These are phyloP conservation scores for Spodoptera littoralis DNA, from an alignment of 2,888 invertebrate genomes.

Conservation along the genomic window DNA sequence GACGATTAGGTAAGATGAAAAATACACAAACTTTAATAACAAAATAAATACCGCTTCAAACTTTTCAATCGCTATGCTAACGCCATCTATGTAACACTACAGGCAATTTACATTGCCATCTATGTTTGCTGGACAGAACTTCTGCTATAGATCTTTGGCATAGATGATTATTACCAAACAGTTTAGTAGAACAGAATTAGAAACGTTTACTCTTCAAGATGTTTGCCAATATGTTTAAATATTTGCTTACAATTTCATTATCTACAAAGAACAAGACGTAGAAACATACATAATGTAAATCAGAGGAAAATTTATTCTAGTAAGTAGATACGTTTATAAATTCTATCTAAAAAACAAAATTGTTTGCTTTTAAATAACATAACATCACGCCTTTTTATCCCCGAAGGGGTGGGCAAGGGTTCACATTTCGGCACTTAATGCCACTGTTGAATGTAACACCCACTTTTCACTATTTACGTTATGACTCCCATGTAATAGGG, in stretches of 20 bases:
- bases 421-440: too few species aligned
- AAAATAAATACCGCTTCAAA: not conserved
- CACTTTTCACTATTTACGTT: too few species aligned
- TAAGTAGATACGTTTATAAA: too few species aligned
- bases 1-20: too few species aligned
- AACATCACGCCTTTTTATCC: too few species aligned
- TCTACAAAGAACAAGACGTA: not conserved
- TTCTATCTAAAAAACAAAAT: too few species aligned
- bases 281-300: not conserved
- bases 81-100: conserved; percentile 38
- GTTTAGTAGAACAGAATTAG: conserved; percentile 29
- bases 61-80: conserved; percentile 8
- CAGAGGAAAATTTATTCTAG: too few species aligned
- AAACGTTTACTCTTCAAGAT: conserved; percentile 19
- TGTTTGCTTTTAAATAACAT: too few species aligned
- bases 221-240: conserved; percentile 49
- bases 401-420: too few species aligned
- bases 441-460: too few species aligned
- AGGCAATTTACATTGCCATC: conserved; percentile 36
- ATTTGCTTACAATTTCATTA: conserved; percentile 34
- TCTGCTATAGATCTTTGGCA: conserved; percentile 16
- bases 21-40: too few species aligned
- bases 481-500: too few species aligned
- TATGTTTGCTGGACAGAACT: conserved; percentile 16
- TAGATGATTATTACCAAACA: conserved; percentile 15